Base-by-base conservation (phyloP, 2,797 vertebrate species). In the Pangasius mekongensis region DNA sequence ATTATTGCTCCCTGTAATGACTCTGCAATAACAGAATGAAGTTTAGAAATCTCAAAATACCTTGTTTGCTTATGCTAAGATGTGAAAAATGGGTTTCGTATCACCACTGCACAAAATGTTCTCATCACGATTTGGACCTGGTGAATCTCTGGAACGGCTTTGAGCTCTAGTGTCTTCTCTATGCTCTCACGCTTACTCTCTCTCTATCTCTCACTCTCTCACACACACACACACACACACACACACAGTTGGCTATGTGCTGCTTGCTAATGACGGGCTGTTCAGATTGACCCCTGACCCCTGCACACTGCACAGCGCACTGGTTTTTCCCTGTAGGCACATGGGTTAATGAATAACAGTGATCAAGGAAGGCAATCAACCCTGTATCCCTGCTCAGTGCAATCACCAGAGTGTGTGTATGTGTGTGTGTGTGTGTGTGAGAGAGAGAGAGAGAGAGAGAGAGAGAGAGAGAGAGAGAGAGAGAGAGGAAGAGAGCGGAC, bases 381-480 rank as follows among this genome's bases (percentile, higher is more conserved):
- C 74, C 87, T 86, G 33, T 30, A 85, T 58, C 5, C 9, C 81
- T 82, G 82, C 74, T 88, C 67, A 3, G 54, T 73, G 76, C 87
- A 76, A 49, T 76, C 76, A 87, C 20, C 39, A 66, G 16, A 47
- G 43, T 30, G 62, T 49, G 62, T 49, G 78, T 39, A 95, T 86
- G 78, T 54, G 30, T 91, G 91, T n/a, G 3, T 92, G 89, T 90
- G 94, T n/a, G 3, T 92, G 89, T 90, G 94, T 6, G 91, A 92
- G 88, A 93, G 69, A 87, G 93, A 43, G 88, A 93, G 69, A 87
- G 93, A 43, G 92, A 30, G 92, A 85, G 20, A 52, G 43, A 49
- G 73, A 76, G 24, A 47, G 39, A 47, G 73, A 43, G 69, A 73
- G 27, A n/a, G 11, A 66, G 60, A 78, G 56, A 78, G 71, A 69